A percentile compares a stretch with the other conserved stretches of the same genome.
phyloP scores from a whole-genome alignment of 2,113 vertebrate species.

The Ardeotis arabs region DNA sequence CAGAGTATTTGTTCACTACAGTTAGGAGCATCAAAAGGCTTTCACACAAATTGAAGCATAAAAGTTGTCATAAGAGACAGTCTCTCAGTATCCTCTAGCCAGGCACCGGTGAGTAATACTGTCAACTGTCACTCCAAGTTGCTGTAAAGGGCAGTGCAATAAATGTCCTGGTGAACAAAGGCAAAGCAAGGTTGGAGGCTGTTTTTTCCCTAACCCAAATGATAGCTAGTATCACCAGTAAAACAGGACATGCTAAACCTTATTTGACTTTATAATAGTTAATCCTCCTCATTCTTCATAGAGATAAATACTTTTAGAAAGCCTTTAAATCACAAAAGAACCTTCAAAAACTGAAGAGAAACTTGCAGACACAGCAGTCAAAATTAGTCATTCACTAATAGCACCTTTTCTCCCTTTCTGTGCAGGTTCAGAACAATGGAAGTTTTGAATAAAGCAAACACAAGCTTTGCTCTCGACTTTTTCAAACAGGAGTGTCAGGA shows the following conservation, averaged over 20 bases:
- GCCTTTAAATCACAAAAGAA: not conserved
- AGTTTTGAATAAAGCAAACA: slow-evolving; percentile 77
- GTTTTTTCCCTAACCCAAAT: not conserved
- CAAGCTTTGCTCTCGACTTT: slow-evolving; percentile 83
- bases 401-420: not conserved
- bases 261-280: not conserved
- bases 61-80: not conserved
- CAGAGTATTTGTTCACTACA: not conserved
- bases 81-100: not conserved
- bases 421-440: slow-evolving; percentile 77
- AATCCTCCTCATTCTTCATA: not conserved
- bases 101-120: not conserved
- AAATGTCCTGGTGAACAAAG: not conserved
- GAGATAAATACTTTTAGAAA: not conserved
- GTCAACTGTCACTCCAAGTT: not conserved
- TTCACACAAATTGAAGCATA: not conserved
- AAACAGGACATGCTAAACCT: not conserved
- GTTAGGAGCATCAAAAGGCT: not conserved
- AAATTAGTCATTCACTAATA: not conserved
- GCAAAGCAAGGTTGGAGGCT: not conserved
- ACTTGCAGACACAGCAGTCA: not conserved
- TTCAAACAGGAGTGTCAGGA: slow-evolving; percentile 75
- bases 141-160: not conserved
- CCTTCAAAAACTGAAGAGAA: not conserved
- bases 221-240: not conserved